phyloP scores from a whole-genome alignment of 1,140 invertebrate genomes.

The Ericerus pela region DNA sequence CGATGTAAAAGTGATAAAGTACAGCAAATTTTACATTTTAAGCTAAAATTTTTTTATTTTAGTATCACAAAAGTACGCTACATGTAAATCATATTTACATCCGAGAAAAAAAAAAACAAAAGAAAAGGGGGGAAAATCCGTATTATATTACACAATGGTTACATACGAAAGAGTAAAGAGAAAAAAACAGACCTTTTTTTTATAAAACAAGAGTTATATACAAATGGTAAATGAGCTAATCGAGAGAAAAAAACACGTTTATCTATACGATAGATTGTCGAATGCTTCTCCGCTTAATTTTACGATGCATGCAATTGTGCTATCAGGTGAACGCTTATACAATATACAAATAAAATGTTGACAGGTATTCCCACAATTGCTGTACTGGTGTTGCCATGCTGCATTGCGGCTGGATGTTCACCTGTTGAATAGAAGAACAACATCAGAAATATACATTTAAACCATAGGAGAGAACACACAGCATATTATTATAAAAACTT shows the following conservation, averaged over 20 bases:
- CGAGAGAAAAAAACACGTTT: too few relatives aligned
- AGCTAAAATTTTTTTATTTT: slow-evolving; percentile 11
- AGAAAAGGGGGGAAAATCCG: background rate
- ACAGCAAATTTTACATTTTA: too few relatives aligned
- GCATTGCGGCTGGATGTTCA: slow-evolving; percentile 45
- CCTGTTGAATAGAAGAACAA: too few relatives aligned
- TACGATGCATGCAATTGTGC: slow-evolving; percentile 5
- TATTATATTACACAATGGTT: background rate
- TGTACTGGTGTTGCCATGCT: slow-evolving; percentile 41
- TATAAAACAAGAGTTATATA: slow-evolving; percentile 9
- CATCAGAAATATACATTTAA: too few relatives aligned
- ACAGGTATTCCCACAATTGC: slow-evolving; percentile 27
- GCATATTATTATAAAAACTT: too few relatives aligned
- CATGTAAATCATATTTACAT: slow-evolving; percentile 2
- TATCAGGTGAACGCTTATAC: background rate
- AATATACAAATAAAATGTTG: slow-evolving; percentile 8
- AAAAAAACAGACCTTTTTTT: background rate
- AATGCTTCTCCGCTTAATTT: background rate
- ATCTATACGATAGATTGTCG: slow-evolving; percentile 10
- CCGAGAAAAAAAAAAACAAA: background rate
- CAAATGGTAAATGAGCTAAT: slow-evolving; percentile 9
- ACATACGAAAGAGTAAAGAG: slow-evolving; percentile 7
- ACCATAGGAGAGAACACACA: too few relatives aligned
- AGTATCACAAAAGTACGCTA: slow-evolving; percentile 7
- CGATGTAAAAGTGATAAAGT: too few relatives aligned